Percentiles rank a stretch among this genome's conserved stretches.
phyloP scores from a whole-genome alignment of 35 echinoderm and acorn worm species.

The Strongylocentrotus purpuratus region DNA sequence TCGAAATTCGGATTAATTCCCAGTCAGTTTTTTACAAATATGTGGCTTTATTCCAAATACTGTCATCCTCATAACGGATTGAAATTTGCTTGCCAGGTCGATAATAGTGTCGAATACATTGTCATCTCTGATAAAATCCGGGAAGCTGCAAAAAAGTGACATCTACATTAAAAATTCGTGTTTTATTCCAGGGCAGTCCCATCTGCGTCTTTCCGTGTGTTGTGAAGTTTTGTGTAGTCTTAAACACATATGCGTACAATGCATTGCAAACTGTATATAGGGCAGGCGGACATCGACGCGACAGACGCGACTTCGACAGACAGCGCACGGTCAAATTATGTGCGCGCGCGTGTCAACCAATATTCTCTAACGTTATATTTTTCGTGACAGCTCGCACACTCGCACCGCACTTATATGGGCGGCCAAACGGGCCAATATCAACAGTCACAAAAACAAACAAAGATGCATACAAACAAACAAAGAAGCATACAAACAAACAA shows the following conservation, averaged over 20 bases:
- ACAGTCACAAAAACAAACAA: too few relatives aligned
- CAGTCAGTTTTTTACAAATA: conserved; percentile 13
- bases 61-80: not conserved
- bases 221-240: not conserved
- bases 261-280: too few relatives aligned
- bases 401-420: too few relatives aligned
- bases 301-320: too few relatives aligned
- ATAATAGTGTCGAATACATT: conserved; percentile 8
- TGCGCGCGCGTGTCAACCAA: not conserved
- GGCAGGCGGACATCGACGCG: too few relatives aligned
- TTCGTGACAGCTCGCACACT: too few relatives aligned
- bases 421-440: too few relatives aligned
- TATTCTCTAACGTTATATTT: too few relatives aligned
- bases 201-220: conserved; percentile 24
- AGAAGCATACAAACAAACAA: too few relatives aligned
- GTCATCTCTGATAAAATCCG: not conserved
- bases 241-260: too few relatives aligned
- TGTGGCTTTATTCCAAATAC: not conserved
- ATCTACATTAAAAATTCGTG: not conserved
- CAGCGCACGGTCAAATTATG: not conserved
- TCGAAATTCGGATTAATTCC: not conserved
- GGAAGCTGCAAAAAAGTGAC: not conserved
- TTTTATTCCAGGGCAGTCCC: conserved; percentile 4
- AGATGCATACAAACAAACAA: too few relatives aligned
- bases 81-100: not conserved